Base-by-base conservation (phyloP, 2,797 vertebrate species). In the Oreortyx pictus region DNA sequence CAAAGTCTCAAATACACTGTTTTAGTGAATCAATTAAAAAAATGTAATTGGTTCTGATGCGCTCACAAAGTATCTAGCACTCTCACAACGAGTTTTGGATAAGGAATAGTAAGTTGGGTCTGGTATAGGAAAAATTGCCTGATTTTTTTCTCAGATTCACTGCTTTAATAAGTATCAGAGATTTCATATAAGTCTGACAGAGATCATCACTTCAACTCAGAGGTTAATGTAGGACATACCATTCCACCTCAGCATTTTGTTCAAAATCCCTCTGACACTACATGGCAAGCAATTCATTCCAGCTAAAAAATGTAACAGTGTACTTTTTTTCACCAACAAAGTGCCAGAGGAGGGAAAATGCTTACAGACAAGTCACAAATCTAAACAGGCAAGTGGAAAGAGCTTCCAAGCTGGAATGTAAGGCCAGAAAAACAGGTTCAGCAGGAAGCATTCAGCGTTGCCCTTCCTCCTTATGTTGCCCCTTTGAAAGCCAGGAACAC, bases 361-460 rank as follows among this genome's bases (percentile, higher is more conserved):
- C 60, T 94, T 91, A 92, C 75, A 86, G 88, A 94, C n/a, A 75
- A 95, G 90, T 57, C 77, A 91, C 73, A 83, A 31, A 91, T 86
- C 31, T 72, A 89, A 89, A 17, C 89, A 89, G 77, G 67, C 82
- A 83, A 88, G 82, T 83, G 88, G 61, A 75, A 73, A 60, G 82
- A 0, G 5, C 62, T 73, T 82, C 85, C 85, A 71, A 93, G 46
- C 74, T 92, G 87, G 81, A 93, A 90, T 44, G 44, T 0, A 0
- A 90, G 39, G 65, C 92, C 0, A 3, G 95, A 93, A 59, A 71
- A 95, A 96, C 93, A 92, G 93, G 92, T 92, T 92, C 37, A 88
- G 89, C 88, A 91, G 91, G 90, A 95, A 94, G 35, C 61, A 75
- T 61, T 82, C 78, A 60, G 82, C 44, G 86, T 70, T 82, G 73